Conservation (phyloP, 2,797 vertebrate species). For the Muscicapa comitata region DNA sequence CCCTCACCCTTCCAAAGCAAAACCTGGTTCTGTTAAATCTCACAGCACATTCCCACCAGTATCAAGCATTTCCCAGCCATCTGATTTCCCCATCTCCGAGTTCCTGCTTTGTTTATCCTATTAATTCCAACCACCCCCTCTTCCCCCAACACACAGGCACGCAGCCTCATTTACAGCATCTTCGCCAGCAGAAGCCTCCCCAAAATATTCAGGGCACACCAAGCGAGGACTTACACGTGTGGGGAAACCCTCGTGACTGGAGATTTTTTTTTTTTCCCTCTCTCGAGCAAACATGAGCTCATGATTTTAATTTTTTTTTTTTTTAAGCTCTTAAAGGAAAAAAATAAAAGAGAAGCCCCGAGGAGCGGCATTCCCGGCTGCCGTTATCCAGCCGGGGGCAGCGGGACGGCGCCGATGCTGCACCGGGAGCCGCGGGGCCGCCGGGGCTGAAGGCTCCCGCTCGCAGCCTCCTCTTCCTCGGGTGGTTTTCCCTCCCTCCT, state of each 20-base stretch:
- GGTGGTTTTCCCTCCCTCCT: background rate
- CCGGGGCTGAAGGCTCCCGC: background rate
- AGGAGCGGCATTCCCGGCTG: slow-evolving; percentile 37
- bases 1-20: slow-evolving; percentile 4
- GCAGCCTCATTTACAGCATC: slow-evolving; percentile 67
- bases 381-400: background rate
- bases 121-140: slow-evolving; percentile 67
- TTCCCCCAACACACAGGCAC: slow-evolving; percentile 70
- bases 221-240: slow-evolving; percentile 23
- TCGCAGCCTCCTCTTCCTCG: slow-evolving; percentile 33
- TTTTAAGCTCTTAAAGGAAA: background rate
- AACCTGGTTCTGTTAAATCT: slow-evolving; percentile 25
- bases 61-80: slow-evolving; percentile 68
- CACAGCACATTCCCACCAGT: slow-evolving; percentile 57
- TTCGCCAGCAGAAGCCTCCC: slow-evolving; percentile 52
- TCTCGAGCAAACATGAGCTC: slow-evolving; percentile 20
- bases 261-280: background rate
- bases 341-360: background rate
- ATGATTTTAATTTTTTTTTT: background rate
- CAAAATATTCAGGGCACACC: slow-evolving; percentile 59
- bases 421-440: background rate
- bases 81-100: slow-evolving; percentile 66
- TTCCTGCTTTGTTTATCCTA: slow-evolving; percentile 72
- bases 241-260: slow-evolving; percentile 60
- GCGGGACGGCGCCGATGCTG: slow-evolving; percentile 5